A percentile compares a stretch with the other conserved stretches of the same genome.
Conservation (phyloP, 1,140 invertebrate genomes). For the Bombus vancouverensis region DNA sequence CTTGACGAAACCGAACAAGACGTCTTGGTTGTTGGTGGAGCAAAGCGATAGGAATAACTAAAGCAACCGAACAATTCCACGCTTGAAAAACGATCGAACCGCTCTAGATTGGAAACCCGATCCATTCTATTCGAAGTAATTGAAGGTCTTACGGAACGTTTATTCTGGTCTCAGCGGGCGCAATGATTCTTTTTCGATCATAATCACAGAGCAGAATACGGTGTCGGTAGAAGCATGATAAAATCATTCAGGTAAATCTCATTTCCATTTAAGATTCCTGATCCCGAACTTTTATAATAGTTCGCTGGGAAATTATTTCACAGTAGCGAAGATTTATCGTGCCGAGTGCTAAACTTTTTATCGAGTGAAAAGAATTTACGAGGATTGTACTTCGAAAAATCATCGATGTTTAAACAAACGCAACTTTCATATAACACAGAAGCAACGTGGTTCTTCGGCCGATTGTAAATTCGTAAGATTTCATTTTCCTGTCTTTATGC, state of each 20-base stretch:
- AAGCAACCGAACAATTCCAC: background rate
- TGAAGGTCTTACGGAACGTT: background rate
- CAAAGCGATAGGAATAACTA: background rate
- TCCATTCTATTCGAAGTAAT: background rate
- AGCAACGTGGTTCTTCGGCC: background rate
- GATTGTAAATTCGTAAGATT: background rate
- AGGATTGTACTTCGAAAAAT: background rate
- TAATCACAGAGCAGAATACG: background rate
- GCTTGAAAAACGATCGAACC: background rate
- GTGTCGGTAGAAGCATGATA: background rate
- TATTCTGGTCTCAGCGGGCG: background rate
- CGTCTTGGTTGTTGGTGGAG: background rate
- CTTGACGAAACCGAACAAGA: background rate
- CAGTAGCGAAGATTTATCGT: background rate
- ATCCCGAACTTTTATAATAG: background rate
- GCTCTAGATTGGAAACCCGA: background rate
- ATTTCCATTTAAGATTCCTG: background rate
- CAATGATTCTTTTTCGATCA: background rate
- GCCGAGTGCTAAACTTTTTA: background rate
- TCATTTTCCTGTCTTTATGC: background rate
- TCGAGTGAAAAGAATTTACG: background rate
- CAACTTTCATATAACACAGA: background rate
- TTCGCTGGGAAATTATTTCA: background rate
- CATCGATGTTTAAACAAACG: background rate
- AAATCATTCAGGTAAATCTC: background rate